phyloP scores from a whole-genome alignment of 2,113 vertebrate species.

The Odocoileus virginianus region DNA sequence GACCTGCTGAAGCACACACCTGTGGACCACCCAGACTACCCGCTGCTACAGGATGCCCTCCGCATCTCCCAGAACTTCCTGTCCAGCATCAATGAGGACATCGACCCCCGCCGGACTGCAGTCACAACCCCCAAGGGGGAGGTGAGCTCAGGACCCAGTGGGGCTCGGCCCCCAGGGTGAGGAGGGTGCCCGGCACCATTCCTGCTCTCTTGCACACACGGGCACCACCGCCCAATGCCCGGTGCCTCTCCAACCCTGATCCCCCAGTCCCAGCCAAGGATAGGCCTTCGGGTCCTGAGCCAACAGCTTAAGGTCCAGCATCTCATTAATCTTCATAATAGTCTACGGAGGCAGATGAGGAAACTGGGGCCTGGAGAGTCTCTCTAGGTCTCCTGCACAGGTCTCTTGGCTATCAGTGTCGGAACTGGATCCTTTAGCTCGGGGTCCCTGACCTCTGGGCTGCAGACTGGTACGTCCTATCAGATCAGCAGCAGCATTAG shows the following conservation, averaged over 20 bases:
- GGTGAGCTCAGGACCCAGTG: conserved; percentile 78
- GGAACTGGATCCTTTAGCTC: neutral
- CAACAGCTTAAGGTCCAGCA: neutral
- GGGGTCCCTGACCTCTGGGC: neutral
- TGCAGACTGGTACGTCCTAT: neutral
- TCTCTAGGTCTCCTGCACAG: neutral
- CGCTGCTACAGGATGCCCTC: conserved; percentile 94
- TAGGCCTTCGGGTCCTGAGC: neutral
- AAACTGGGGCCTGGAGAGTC: neutral
- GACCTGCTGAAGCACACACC: conserved; percentile 98
- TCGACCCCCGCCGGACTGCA: conserved; percentile 92
- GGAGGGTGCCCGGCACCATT: neutral
- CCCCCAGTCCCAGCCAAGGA: neutral
- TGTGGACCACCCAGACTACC: conserved; percentile 96
- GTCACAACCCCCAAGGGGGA: conserved; percentile 98
- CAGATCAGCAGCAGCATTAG: neutral
- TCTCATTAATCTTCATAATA: neutral
- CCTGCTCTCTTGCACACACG: accelerated
- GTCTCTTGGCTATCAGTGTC: neutral
- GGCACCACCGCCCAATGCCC: accelerated
- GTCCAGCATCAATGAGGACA: conserved; percentile 98
- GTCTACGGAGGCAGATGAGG: neutral
- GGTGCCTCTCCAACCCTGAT: neutral
- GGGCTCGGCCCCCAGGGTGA: neutral
- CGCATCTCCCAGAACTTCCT: conserved; percentile 99